A percentile compares a stretch with the other conserved stretches of the same genome.
These are phyloP conservation scores for Tenualosa thibaudeaui DNA, from an alignment of 2,797 vertebrate species.

Conservation along the genomic window DNA sequence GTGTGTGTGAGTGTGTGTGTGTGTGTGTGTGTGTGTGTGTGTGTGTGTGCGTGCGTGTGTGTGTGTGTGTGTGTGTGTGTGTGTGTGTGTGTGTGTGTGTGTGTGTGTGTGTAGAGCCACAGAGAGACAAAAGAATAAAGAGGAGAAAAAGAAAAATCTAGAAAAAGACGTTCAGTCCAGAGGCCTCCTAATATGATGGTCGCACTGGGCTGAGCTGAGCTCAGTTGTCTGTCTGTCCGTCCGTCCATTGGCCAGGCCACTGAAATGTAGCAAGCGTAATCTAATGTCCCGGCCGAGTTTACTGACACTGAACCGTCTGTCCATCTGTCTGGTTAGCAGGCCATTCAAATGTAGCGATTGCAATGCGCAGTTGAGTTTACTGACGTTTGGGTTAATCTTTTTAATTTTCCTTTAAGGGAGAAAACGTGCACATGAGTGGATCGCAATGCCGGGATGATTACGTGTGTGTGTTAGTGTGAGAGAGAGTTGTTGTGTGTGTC, in stretches of 20 bases:
- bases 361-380: constrained; percentile 69
- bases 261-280: no score
- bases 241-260: no score
- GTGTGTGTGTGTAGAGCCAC: no score
- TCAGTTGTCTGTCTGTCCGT: no score
- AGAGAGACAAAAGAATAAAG: constrained; percentile 30
- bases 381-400: constrained; percentile 76
- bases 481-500: background rate
- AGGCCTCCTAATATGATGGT: constrained; percentile 59
- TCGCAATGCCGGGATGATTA: constrained; percentile 68
- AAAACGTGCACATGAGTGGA: constrained; percentile 70
- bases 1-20: background rate
- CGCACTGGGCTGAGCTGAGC: constrained; percentile 38
- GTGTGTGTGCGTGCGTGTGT: background rate
- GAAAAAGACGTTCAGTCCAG: constrained; percentile 54
- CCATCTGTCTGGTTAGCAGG: constrained; percentile 15
- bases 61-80: no score
- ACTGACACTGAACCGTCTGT: no score
- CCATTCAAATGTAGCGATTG: constrained; percentile 63
- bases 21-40: background rate
- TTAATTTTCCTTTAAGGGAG: constrained; percentile 77
- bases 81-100: background rate
- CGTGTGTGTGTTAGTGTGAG: constrained; percentile 65
- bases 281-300: no score
- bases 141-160: constrained; percentile 44